Percentiles rank a stretch among this genome's conserved stretches.
phyloP scores from a whole-genome alignment of 2,113 vertebrate genomes.

The Penelope pileata region DNA sequence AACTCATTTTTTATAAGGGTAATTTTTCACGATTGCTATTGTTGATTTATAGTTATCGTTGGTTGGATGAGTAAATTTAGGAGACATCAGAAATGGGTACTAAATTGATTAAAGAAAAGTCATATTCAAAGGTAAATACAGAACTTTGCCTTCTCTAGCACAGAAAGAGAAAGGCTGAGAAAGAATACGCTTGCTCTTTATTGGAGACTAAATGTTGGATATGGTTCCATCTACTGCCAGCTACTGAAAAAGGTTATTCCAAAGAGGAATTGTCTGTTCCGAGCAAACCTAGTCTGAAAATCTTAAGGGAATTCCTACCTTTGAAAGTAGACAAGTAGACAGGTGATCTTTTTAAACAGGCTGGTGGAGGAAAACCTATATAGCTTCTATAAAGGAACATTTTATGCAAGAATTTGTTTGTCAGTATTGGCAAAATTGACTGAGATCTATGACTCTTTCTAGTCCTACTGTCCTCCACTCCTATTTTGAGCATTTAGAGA shows the following conservation, averaged over 20 bases:
- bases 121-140: background rate
- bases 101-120: background rate
- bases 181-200: background rate
- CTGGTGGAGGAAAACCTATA: background rate
- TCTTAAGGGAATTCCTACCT: background rate
- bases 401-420: background rate
- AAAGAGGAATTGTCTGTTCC: background rate
- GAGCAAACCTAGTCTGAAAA: background rate
- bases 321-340: background rate
- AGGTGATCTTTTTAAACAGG: background rate
- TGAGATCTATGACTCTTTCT: background rate
- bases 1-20: background rate
- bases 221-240: background rate
- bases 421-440: background rate
- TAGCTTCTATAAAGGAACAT: rapidly evolving
- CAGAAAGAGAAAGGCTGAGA: background rate
- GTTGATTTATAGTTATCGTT: background rate
- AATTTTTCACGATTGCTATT: background rate
- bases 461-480: background rate
- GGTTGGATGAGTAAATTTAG: background rate
- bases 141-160: background rate
- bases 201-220: background rate
- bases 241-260: background rate
- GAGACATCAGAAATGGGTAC: background rate
- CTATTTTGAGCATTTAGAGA: background rate